Percentiles rank a stretch among this genome's conserved stretches.
These are phyloP conservation scores for Aphis craccivora DNA, from an alignment of 1,140 invertebrate genomes.

Conservation along the genomic window DNA sequence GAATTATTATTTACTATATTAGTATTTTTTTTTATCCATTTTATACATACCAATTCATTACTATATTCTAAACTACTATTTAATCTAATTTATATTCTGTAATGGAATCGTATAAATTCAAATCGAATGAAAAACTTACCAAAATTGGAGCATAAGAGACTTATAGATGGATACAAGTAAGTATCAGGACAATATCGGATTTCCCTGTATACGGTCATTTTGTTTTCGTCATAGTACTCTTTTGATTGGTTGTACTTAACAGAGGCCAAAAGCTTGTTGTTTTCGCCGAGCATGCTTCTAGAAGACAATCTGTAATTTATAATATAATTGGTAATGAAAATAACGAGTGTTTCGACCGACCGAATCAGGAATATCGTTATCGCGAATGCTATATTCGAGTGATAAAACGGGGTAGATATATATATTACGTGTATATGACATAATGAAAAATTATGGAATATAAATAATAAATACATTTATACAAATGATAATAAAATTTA, in stretches of 20 bases:
- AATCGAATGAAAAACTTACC: slow-evolving; percentile 27
- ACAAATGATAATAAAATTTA: too few species aligned
- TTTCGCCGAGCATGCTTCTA: slow-evolving; percentile 23
- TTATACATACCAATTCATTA: too few species aligned
- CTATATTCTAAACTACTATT: background rate
- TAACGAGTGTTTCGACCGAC: background rate
- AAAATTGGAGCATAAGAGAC: slow-evolving; percentile 41
- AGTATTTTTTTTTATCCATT: too few species aligned
- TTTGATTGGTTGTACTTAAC: slow-evolving; percentile 46
- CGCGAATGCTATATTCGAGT: background rate
- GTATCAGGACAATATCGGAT: slow-evolving; percentile 29
- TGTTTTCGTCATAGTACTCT: slow-evolving; percentile 51
- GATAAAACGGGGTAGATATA: background rate
- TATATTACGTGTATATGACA: too few species aligned
- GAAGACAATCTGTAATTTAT: slow-evolving; percentile 2
- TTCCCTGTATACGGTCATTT: slow-evolving; percentile 50
- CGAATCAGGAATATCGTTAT: background rate
- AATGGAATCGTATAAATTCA: background rate
- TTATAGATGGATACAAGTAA: slow-evolving; percentile 40
- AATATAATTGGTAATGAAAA: background rate
- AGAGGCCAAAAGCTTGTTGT: slow-evolving; percentile 32
- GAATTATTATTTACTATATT: too few species aligned
- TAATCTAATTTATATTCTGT: background rate
- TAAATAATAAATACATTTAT: too few species aligned
- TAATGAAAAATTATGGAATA: too few species aligned